These are phyloP conservation scores for Centrocercus urophasianus DNA, from an alignment of 2,113 vertebrate genomes.

Conservation along the genomic window DNA sequence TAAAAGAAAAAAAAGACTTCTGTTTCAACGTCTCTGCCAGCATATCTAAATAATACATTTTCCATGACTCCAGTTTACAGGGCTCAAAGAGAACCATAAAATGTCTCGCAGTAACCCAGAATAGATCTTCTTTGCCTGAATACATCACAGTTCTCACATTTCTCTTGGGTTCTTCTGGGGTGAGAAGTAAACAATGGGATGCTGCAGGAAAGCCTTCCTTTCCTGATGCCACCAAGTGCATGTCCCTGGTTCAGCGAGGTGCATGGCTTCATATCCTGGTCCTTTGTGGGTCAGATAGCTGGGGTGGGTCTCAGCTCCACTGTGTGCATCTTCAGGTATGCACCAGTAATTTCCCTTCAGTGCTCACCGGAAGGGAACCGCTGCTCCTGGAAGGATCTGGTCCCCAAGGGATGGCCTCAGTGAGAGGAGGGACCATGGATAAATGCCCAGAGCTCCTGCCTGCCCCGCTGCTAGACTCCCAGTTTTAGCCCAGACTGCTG, in stretches of 20 bases:
- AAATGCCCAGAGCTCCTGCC: background rate
- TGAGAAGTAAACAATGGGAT: conserved; percentile 50
- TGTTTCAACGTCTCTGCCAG: background rate
- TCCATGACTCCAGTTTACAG: background rate
- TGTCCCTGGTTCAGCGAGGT: background rate
- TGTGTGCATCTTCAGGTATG: background rate
- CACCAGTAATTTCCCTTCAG: background rate
- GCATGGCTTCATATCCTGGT: background rate
- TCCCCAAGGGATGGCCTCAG: background rate
- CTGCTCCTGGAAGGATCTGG: background rate
- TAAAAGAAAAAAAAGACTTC: background rate
- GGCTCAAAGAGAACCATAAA: conserved; percentile 2
- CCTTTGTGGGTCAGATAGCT: background rate
- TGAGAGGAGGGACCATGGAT: background rate
- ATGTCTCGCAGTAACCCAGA: conserved; percentile 26
- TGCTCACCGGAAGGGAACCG: background rate
- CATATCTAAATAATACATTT: conserved; percentile 16
- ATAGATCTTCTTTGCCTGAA: conserved; percentile 55
- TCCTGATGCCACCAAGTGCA: fast-evolving
- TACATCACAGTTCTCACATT: conserved; percentile 36
- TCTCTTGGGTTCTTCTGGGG: conserved; percentile 21
- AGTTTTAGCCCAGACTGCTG: background rate
- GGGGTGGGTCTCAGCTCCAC: background rate
- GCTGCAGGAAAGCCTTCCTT: background rate
- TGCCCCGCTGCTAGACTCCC: background rate